Conservation (phyloP, 30 jellyfish, hydroid and myxozoan species). For the Chrysaora quinquecirrha region DNA sequence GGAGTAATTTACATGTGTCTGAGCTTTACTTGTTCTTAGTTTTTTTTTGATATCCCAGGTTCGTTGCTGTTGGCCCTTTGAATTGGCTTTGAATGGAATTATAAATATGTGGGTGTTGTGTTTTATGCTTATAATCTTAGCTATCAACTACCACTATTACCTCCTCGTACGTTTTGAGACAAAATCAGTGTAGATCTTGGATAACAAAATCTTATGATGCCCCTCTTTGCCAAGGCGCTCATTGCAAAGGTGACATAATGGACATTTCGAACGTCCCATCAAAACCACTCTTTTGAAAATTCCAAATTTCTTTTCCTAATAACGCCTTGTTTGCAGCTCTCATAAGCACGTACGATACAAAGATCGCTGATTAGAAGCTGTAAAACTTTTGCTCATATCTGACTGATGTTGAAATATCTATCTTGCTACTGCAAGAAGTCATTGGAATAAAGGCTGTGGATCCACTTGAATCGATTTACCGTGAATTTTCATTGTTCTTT, state of each 20-base stretch:
- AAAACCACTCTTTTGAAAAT: background rate
- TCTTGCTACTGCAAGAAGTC: background rate
- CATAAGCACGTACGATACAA: background rate
- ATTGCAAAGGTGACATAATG: slow-evolving; percentile 16
- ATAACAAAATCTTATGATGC: background rate
- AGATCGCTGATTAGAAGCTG: slow-evolving; percentile 12
- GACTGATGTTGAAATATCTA: background rate
- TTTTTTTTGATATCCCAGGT: too few species aligned
- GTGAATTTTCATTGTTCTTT: background rate
- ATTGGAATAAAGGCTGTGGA: slow-evolving; percentile 37
- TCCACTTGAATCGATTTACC: slow-evolving; percentile 26
- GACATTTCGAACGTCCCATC: background rate
- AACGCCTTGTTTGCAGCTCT: slow-evolving; percentile 16
- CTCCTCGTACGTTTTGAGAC: slow-evolving; percentile 5
- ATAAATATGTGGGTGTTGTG: background rate
- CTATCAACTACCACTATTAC: background rate
- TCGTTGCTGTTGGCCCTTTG: too few species aligned
- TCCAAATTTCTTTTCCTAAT: slow-evolving; percentile 13
- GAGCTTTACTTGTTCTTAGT: too few species aligned
- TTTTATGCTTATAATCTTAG: background rate
- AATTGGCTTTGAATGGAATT: too few species aligned
- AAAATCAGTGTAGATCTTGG: background rate
- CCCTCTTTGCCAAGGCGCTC: slow-evolving; percentile 22
- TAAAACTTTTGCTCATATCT: slow-evolving; percentile 19
- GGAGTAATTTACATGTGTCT: too few species aligned